phyloP scores from a whole-genome alignment of 2,113 vertebrate species.

The Caracal caracal region DNA sequence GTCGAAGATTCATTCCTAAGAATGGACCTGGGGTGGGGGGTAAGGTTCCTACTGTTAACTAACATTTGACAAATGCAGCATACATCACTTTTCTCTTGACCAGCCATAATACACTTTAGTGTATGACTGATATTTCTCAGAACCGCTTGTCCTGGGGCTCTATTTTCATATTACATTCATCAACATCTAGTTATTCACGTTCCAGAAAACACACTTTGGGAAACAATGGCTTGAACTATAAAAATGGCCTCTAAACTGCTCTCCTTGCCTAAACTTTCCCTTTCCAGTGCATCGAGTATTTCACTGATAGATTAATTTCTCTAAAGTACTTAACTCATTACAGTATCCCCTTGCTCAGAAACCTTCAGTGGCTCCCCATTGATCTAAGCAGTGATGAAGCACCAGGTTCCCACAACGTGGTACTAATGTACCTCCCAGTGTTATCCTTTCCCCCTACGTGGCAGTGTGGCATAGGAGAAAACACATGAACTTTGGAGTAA shows the following conservation, averaged over 20 bases:
- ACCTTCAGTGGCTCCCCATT: not conserved
- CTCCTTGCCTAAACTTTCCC: not conserved
- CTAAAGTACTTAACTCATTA: not conserved
- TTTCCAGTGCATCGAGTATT: not conserved
- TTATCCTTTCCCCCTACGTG: not conserved
- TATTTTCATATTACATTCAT: not conserved
- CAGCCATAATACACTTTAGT: not conserved
- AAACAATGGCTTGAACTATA: not conserved
- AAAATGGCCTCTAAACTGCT: not conserved
- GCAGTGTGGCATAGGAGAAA: not conserved
- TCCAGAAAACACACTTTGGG: not conserved
- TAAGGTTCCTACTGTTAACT: not conserved
- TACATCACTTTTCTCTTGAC: not conserved
- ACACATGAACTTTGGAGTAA: constrained; percentile 5
- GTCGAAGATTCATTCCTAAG: not conserved
- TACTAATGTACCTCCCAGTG: not conserved
- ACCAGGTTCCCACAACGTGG: not conserved
- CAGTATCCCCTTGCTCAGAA: constrained; percentile 24
- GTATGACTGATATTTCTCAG: not conserved
- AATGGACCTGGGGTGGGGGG: not conserved
- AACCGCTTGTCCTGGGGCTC: not conserved
- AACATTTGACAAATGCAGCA: not conserved
- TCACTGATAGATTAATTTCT: not conserved
- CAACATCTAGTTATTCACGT: not conserved
- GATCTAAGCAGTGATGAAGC: not conserved